Percentiles rank a stretch among this genome's conserved stretches.
phyloP scores from a whole-genome alignment of 35 echinoderm and acorn worm genomes.

The Lytechinus variegatus region DNA sequence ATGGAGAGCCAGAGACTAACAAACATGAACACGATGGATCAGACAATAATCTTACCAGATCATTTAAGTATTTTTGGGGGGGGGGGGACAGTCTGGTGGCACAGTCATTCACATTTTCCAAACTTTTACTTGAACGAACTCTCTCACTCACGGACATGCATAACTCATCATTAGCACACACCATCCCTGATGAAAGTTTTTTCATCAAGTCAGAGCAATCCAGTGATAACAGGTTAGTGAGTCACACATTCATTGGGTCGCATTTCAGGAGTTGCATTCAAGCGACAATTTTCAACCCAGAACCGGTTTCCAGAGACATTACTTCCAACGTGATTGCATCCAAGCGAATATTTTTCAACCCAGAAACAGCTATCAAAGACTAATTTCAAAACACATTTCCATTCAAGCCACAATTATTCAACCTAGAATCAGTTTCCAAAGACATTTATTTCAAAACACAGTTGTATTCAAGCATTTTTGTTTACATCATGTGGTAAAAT shows the following conservation, averaged over 20 bases:
- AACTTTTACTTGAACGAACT: background rate
- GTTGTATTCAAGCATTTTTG: no score
- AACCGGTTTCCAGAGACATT: no score
- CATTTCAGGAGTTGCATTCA: background rate
- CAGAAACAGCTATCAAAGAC: no score
- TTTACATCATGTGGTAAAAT: no score
- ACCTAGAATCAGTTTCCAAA: no score
- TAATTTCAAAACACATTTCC: no score
- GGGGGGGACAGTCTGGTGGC: background rate
- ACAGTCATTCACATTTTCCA: background rate
- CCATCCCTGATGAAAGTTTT: conserved; percentile 33
- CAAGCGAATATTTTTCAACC: no score
- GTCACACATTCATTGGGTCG: conserved; percentile 18
- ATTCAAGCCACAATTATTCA: no score
- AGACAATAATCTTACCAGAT: background rate
- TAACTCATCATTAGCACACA: background rate
- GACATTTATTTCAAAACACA: no score
- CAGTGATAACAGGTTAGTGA: conserved; percentile 48
- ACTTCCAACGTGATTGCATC: no score
- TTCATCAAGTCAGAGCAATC: conserved; percentile 26
- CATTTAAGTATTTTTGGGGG: background rate
- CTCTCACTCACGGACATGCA: background rate
- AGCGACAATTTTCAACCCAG: no score
- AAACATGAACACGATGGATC: background rate
- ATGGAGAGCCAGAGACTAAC: background rate